phyloP scores from a whole-genome alignment of 2,797 vertebrate species.

The Anguilla pacifica region DNA sequence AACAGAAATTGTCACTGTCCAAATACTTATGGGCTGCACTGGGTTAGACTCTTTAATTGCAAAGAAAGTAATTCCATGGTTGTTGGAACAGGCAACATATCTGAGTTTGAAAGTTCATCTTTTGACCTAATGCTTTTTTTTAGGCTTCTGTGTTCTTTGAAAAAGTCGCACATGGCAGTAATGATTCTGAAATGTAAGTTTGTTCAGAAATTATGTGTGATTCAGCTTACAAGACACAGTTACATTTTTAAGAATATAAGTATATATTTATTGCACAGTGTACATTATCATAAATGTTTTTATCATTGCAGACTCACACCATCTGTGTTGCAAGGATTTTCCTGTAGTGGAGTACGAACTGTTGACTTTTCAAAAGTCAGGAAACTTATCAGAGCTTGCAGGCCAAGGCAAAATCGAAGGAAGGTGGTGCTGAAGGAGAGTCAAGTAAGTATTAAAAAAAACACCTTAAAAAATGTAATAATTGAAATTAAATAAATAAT shows the following conservation, averaged over 20 bases:
- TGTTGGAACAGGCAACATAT: too few species aligned
- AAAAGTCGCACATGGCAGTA: slow-evolving; percentile 27
- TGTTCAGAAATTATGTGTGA: not conserved
- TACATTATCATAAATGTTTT: not conserved
- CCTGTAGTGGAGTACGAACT: slow-evolving; percentile 48
- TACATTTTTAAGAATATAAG: not conserved
- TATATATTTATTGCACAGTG: not conserved
- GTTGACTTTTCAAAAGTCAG: slow-evolving; percentile 31
- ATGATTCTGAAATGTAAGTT: slow-evolving; percentile 64
- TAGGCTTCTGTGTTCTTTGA: slow-evolving; percentile 64
- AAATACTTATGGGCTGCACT: too few species aligned
- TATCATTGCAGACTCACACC: slow-evolving; percentile 55
- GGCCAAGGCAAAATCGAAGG: slow-evolving; percentile 42
- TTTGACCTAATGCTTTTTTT: slow-evolving; percentile 3
- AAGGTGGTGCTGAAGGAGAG: slow-evolving; percentile 61
- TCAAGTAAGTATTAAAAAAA: slow-evolving; percentile 54
- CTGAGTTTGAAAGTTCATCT: not conserved
- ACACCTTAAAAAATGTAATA: not conserved
- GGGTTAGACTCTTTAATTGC: too few species aligned
- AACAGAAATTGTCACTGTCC: too few species aligned
- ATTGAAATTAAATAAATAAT: not conserved
- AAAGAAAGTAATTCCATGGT: too few species aligned
- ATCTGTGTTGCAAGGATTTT: slow-evolving; percentile 65
- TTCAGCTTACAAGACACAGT: not conserved
- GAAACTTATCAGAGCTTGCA: slow-evolving; percentile 52